Evolutionary conservation across 2,888 invertebrate species (phyloP), one percentile per base, ranked within the genome.

Genomic region (Hypselothyrea guttata): DNA sequence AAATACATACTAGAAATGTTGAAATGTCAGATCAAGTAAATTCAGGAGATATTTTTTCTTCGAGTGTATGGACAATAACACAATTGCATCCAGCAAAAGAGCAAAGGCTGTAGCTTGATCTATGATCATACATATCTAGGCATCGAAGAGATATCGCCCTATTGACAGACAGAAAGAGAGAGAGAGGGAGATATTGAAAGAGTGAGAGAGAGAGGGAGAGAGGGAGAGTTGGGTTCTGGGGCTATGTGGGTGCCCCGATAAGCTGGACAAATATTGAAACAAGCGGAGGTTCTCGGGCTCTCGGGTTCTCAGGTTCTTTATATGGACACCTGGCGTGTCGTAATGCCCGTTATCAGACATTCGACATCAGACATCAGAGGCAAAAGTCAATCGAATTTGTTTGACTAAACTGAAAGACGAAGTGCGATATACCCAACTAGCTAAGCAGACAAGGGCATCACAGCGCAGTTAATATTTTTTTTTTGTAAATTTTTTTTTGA

Each of bases 241-340:
- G 37, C 16, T 48, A 18, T 45, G 30, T 52, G 82, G 75, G 75
- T 69, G 82, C 69, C 75, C 63, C 72, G 76, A 77, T 77, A 77
- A 77, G 82, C 62, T 52, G 54, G 22, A 54, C 60, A 78, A 77
- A 82, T 77, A 82, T 77, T 82, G 66, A 71, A 44, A 38, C 59
- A 75, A 71, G 22, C 71, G 57, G 59, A 67, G 41, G 18, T 33
- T 33, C 35, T 37, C 66, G 37, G 34, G 49, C 28, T 47, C 68
- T 42, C n/a, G 28, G 31, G 54, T 41, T 56, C 40, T 38, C 31
- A 22, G 22, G 15, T 12, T 28, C 28, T 18, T 28, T 33, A 31
- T 28, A 34, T 33, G 51, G 41, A 66, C 72, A 70, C 67, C 71
- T 71, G 67, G 62, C 38, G 38, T 38, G 16, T 38, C 18, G 30